Percentiles rank a stretch among this genome's conserved stretches.
These are phyloP conservation scores for Torymus texanus DNA, from an alignment of 2,888 invertebrate species.

Conservation along the genomic window DNA sequence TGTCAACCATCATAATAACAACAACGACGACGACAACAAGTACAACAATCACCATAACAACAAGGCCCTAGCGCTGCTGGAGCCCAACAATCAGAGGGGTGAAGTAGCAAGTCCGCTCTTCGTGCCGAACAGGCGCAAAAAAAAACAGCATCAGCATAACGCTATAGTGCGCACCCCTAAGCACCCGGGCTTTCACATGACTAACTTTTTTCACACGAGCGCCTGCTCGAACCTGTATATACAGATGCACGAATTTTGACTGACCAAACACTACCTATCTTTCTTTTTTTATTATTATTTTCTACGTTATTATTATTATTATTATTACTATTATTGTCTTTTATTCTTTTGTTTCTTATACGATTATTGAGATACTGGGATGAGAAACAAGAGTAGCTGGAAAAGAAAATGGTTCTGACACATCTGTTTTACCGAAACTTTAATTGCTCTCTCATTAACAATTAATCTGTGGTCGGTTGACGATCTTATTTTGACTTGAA, in stretches of 20 bases:
- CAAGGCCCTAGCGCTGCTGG: conserved; percentile 68
- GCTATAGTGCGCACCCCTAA: conserved; percentile 64
- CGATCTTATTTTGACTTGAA: too few species aligned
- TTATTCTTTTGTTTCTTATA: too few species aligned
- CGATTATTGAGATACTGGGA: background rate
- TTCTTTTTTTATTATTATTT: too few species aligned
- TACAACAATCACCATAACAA: conserved; percentile 55
- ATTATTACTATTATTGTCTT: too few species aligned
- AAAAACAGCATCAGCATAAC: conserved; percentile 38
- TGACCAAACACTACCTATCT: background rate
- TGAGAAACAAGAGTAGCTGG: background rate
- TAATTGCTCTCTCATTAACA: background rate
- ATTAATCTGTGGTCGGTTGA: background rate
- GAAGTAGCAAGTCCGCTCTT: conserved; percentile 62
- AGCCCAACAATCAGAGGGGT: conserved; percentile 72
- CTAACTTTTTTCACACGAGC: conserved; percentile 69
- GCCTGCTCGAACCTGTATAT: conserved; percentile 69
- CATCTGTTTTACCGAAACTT: background rate
- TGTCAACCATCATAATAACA: background rate
- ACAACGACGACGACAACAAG: background rate
- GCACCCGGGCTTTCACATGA: conserved; percentile 68
- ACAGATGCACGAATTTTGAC: conserved; percentile 70
- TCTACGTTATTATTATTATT: too few species aligned
- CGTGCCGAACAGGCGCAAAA: conserved; percentile 48
- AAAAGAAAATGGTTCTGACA: background rate